Conservation (phyloP, 1,140 invertebrate species). For the Paralvinella palmiformis region DNA sequence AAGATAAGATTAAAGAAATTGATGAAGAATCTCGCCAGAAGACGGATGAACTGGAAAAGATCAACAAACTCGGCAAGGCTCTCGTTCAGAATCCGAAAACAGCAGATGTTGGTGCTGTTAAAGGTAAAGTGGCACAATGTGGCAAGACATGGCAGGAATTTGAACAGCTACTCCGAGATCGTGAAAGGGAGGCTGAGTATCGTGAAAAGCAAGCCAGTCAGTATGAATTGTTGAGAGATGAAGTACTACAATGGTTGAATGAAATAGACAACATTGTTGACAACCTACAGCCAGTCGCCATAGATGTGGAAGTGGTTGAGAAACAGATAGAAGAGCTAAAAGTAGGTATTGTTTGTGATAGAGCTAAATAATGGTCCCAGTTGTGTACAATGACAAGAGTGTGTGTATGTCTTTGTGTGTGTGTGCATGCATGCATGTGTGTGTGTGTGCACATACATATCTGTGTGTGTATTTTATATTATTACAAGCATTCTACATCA, state of each 20-base stretch:
- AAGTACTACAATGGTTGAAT: slow-evolving; percentile 79
- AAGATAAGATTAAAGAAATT: slow-evolving; percentile 58
- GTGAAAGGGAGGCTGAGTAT: slow-evolving; percentile 71
- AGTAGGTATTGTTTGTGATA: slow-evolving; percentile 35
- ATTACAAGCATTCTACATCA: slow-evolving; percentile 8
- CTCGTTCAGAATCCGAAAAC: slow-evolving; percentile 64
- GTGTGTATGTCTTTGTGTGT: not conserved
- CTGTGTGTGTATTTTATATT: not conserved
- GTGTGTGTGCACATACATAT: not conserved
- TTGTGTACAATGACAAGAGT: too few relatives aligned
- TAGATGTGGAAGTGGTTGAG: slow-evolving; percentile 77
- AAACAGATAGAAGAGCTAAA: slow-evolving; percentile 80
- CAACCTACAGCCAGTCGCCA: slow-evolving; percentile 71
- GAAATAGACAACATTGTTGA: slow-evolving; percentile 66
- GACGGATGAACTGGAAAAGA: slow-evolving; percentile 64
- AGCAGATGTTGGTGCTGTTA: slow-evolving; percentile 69
- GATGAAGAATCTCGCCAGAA: slow-evolving; percentile 55
- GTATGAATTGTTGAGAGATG: slow-evolving; percentile 76
- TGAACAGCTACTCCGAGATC: slow-evolving; percentile 66
- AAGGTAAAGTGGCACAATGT: slow-evolving; percentile 66
- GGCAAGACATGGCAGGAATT: slow-evolving; percentile 80
- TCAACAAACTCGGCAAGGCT: slow-evolving; percentile 71
- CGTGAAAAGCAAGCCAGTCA: slow-evolving; percentile 75
- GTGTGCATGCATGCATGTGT: not conserved
- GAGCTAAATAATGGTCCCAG: not conserved